phyloP scores from a whole-genome alignment of 2,888 invertebrate species.

The Drosophila siamana region DNA sequence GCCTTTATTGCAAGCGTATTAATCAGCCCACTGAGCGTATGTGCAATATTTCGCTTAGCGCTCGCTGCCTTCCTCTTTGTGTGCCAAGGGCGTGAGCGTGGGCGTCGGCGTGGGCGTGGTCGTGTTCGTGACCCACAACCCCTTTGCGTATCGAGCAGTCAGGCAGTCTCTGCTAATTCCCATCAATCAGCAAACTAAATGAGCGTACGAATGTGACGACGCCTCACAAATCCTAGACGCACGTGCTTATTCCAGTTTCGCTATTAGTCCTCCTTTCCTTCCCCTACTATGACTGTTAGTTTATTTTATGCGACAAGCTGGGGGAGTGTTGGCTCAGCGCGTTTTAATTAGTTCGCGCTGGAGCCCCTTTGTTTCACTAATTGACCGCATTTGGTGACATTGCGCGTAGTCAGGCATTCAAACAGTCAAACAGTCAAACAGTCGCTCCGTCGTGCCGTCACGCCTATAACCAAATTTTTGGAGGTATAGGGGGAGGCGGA shows the following conservation, averaged over 20 bases:
- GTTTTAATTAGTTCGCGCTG: constrained; percentile 71
- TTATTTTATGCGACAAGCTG: constrained; percentile 10
- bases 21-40: constrained; percentile 41
- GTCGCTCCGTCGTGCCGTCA: no score
- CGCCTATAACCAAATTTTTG: not conserved
- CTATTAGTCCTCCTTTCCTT: constrained; percentile 10
- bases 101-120: no score
- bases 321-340: constrained; percentile 57
- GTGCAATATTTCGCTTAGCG: constrained; percentile 32
- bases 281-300: not conserved
- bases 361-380: constrained; percentile 69
- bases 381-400: constrained; percentile 64
- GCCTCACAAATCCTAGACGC: constrained; percentile 67
- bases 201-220: constrained; percentile 51
- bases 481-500: not conserved
- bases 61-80: constrained; percentile 5
- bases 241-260: constrained; percentile 58
- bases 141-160: not conserved
- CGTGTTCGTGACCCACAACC: constrained; percentile 19
- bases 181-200: constrained; percentile 70
- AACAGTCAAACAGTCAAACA: constrained; percentile 10
- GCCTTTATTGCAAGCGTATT: constrained; percentile 8
- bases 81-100: constrained; percentile 34
- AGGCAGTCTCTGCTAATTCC: constrained; percentile 5
- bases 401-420: constrained; percentile 27